These are phyloP conservation scores for Anguilla obscura DNA, from an alignment of 2,797 vertebrate species.

Conservation along the genomic window DNA sequence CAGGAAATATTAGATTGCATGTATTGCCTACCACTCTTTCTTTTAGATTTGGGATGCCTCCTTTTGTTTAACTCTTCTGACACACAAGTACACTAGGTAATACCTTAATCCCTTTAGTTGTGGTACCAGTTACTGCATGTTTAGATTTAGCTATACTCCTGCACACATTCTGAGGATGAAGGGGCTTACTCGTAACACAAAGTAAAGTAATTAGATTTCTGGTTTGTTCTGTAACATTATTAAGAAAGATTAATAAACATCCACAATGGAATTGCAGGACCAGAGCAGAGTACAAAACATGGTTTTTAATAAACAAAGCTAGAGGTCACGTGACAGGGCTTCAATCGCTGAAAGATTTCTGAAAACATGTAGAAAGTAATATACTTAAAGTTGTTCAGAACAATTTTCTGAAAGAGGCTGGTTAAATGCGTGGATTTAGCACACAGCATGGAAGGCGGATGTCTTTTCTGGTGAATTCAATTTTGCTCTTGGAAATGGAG, in stretches of 20 bases:
- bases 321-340: background rate
- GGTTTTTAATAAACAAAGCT: background rate
- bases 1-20: background rate
- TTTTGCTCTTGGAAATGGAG: background rate
- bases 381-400: background rate
- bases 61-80: background rate
- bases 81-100: background rate
- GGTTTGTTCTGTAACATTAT: background rate
- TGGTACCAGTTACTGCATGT: background rate
- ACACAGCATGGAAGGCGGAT: background rate
- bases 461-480: background rate
- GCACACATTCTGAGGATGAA: background rate
- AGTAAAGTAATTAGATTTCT: background rate
- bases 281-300: background rate
- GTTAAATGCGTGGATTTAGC: background rate
- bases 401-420: background rate
- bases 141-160: conserved; percentile 6
- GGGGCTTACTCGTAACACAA: background rate
- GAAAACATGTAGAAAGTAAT: background rate
- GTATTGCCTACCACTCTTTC: background rate
- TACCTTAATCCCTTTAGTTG: background rate
- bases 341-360: background rate
- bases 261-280: background rate
- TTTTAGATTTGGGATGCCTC: background rate
- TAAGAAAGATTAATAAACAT: background rate